Percentiles rank a stretch among this genome's conserved stretches.
Conservation (phyloP, 1,140 invertebrate species). For the Vanessa atalanta region DNA sequence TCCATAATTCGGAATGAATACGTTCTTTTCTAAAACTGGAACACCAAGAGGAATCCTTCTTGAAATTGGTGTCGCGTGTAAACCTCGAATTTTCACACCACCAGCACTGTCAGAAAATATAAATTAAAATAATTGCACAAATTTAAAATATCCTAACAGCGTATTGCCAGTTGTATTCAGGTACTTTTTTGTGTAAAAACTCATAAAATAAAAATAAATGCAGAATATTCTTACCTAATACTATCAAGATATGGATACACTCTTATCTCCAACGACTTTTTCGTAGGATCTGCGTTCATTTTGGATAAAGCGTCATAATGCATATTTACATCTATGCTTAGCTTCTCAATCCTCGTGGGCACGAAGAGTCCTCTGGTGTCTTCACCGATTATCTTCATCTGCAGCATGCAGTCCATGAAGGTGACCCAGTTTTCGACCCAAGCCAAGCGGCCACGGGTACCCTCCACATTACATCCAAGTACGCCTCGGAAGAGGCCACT, state of each 20-base stretch:
- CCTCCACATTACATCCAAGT: too few species aligned
- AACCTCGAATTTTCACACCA: conserved; percentile 91
- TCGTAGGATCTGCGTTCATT: conserved; percentile 75
- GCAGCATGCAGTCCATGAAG: conserved; percentile 97
- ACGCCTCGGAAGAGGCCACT: too few species aligned
- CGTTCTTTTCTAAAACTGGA: conserved; percentile 87
- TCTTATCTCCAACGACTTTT: conserved; percentile 70
- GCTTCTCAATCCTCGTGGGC: conserved; percentile 90
- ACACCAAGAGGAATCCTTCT: conserved; percentile 83
- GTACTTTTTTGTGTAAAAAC: too few species aligned
- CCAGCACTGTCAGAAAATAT: conserved; percentile 81
- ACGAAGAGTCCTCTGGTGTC: conserved; percentile 89
- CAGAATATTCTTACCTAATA: conserved; percentile 56
- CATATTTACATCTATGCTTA: conserved; percentile 88
- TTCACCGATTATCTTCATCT: conserved; percentile 89
- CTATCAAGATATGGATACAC: conserved; percentile 71
- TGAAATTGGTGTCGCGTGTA: conserved; percentile 90
- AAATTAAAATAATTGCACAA: too few species aligned
- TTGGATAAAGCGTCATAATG: conserved; percentile 82
- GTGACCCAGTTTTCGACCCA: conserved; percentile 92
- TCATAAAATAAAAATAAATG: too few species aligned
- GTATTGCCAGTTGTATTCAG: too few species aligned
- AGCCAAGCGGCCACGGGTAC: conserved; percentile 64
- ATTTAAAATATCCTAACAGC: too few species aligned
- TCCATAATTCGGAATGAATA: conserved; percentile 87